Conservation (phyloP, 2,888 invertebrate species). For the Morpho achilles region DNA sequence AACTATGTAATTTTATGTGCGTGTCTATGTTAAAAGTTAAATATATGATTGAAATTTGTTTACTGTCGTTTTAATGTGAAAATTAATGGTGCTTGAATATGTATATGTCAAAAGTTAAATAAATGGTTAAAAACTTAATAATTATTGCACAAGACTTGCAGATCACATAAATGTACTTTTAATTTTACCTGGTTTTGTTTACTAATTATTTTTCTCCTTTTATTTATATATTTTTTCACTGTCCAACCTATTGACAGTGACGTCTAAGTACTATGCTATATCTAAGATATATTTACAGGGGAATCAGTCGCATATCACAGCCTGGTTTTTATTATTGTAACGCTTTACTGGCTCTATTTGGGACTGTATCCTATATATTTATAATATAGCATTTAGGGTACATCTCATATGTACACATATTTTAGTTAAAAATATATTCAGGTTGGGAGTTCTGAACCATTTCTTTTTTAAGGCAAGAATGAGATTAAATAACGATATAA, state of each 20-base stretch:
- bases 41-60: too few relatives aligned
- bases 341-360: constrained; percentile 31
- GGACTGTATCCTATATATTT: constrained; percentile 32
- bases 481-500: too few relatives aligned
- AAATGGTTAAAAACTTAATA: too few relatives aligned
- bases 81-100: too few relatives aligned
- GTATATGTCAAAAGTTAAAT: too few relatives aligned
- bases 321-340: constrained; percentile 35
- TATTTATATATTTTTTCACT: constrained; percentile 1
- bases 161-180: constrained; percentile 3
- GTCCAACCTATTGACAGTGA: constrained; percentile 18
- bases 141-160: constrained; percentile 6
- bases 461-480: background rate
- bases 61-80: too few relatives aligned
- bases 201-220: background rate
- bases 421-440: background rate
- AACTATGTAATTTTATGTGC: too few relatives aligned
- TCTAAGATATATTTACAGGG: constrained; percentile 40
- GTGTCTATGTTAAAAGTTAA: too few relatives aligned
- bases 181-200: background rate
- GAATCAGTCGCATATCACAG: constrained; percentile 51
- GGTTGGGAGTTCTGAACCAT: background rate
- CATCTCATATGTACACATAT: too few relatives aligned
- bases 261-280: constrained; percentile 27
- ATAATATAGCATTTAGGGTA: background rate